phyloP scores from a whole-genome alignment of 2,113 vertebrate species.

The Calidris pygmaea region DNA sequence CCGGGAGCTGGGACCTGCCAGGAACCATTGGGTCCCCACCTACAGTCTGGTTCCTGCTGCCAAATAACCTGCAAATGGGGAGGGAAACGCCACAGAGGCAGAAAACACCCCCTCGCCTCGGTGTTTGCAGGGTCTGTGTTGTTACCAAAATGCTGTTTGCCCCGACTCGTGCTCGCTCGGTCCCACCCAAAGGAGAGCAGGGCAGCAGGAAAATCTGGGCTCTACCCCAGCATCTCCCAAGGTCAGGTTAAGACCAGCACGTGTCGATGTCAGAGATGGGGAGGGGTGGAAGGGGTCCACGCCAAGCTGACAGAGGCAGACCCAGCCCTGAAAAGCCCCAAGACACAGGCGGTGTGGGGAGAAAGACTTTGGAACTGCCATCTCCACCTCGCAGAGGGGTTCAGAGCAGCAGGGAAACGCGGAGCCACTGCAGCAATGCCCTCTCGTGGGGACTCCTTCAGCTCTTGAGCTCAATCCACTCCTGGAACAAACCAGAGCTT shows the following conservation, averaged over 20 bases:
- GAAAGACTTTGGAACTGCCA: background rate
- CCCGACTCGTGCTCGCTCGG: background rate
- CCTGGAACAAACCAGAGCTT: background rate
- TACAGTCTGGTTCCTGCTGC: background rate
- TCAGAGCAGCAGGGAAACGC: background rate
- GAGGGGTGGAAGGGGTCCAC: background rate
- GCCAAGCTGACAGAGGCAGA: background rate
- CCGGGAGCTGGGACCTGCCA: background rate
- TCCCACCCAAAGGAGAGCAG: background rate
- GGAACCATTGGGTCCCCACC: background rate
- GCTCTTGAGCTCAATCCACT: background rate
- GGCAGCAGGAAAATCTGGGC: background rate
- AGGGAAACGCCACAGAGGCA: background rate
- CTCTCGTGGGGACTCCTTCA: conserved; percentile 11
- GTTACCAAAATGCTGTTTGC: background rate
- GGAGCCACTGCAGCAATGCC: background rate
- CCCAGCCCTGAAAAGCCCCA: background rate
- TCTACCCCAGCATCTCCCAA: background rate
- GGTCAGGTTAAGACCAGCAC: background rate
- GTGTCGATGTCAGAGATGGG: too few species aligned
- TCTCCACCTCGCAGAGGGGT: background rate
- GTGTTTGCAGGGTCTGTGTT: accelerated
- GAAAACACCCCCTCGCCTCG: background rate
- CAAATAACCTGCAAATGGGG: background rate
- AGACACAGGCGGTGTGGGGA: accelerated